phyloP scores from a whole-genome alignment of 2,797 vertebrate species.

The Spinibarbus caldwelli region DNA sequence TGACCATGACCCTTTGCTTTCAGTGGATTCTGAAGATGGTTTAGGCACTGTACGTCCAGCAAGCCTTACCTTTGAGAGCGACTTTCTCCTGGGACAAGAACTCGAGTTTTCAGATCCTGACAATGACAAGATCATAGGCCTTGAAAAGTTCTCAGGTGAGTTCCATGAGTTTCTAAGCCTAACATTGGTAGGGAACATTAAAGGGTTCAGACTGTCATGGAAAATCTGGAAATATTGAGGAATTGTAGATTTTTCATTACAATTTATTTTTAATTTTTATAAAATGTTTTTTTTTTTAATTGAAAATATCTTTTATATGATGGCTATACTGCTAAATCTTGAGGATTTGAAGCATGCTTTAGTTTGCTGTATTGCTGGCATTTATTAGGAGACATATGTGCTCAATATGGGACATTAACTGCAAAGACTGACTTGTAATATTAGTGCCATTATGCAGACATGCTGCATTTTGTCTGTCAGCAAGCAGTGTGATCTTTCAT shows the following conservation, averaged over 20 bases:
- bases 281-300: background rate
- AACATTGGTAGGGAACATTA: background rate
- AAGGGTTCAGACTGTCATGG: background rate
- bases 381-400: background rate
- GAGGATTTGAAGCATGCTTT: background rate
- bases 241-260: background rate
- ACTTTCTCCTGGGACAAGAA: conserved; percentile 86
- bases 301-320: background rate
- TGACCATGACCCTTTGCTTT: conserved; percentile 44
- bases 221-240: background rate
- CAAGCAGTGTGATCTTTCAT: conserved; percentile 8
- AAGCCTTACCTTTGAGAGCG: conserved; percentile 83
- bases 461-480: conserved; percentile 47
- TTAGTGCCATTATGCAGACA: background rate
- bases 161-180: conserved; percentile 12
- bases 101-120: conserved; percentile 83
- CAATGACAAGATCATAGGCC: conserved; percentile 83
- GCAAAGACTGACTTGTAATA: conserved; percentile 15
- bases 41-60: conserved; percentile 79
- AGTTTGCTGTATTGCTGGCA: background rate
- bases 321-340: background rate
- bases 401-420: background rate
- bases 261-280: background rate
- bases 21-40: conserved; percentile 89
- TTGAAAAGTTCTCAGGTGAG: conserved; percentile 87